Base-by-base conservation (phyloP, 2,797 vertebrate species). In the Bovichtus variegatus region DNA sequence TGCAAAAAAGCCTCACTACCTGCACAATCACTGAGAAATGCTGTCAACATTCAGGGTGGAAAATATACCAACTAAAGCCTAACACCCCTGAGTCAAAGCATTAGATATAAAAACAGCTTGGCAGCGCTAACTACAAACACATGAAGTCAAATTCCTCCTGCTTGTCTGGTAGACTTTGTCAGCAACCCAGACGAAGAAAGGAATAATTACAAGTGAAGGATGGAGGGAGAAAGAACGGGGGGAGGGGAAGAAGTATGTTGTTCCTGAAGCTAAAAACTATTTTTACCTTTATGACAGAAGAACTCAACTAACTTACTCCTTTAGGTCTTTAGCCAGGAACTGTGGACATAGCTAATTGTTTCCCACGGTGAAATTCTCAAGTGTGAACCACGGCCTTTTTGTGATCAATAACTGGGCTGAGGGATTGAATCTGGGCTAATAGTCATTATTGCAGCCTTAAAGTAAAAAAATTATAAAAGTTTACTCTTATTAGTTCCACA, bases 61-160 rank as follows among this genome's bases (percentile, higher is more conserved):
- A 91, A 93, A 87, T 82, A 85, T 73, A 80, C 59, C 59, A 83
- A 80, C 29, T 44, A 74, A 80, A 92, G 87, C 59, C 62, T 29
- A 77, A 79, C 76, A 49, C 72, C 73, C 47, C 53, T 12, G 36
- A 74, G 62, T 83, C 60, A 49, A 80, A 90, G 70, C 46, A 78
- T 88, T 71, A 86, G 11, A 80, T 68, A 60, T 71, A 80, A 86
- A 88, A 87, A 76, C 76, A 76, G 50, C 84, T 71, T 80, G 70
- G 63, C 65, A 66, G 83, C 21, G 16, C 72, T 92, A 92, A 94
- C 83, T 89, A 80, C 85, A 92, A 94, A 92, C 92, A 94, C 69
- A 87, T 92, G 88, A 86, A 80, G 65, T 69, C 47, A 40, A 68
- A 75, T 62, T 80, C 71, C 54, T 80, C 60, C 71, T 65, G 64